Base-by-base conservation (phyloP, 2,888 invertebrate species). In the Epistrophe eligans region DNA sequence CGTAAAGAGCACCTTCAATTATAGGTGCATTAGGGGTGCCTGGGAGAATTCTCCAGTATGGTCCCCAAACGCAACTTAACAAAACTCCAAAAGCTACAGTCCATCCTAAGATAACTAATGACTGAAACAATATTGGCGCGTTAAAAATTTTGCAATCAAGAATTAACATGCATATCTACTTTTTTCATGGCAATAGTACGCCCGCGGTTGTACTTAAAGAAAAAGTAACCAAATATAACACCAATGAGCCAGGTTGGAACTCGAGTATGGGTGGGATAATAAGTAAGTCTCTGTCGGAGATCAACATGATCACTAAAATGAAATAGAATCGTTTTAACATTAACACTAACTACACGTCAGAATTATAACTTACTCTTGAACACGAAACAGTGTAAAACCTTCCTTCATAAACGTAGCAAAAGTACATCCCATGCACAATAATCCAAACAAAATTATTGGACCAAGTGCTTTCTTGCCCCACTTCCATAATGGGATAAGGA, bases 401-500 rank as follows among this genome's bases (percentile, higher is more conserved):
- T 91, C 89, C 19, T 89, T 45, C 85, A 92, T 89, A 71, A 92
- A 92, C 0, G 91, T 92, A 57, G 91, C 91, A 58, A 93, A 91
- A 2, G 92, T 92, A 73, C 92, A 92, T n/a, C 90, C 91, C 83
- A 92, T 88, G 71, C 92, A 92, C 5, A 91, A 80, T 4, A 92
- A 0, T 4, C 90, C 90, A 60, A 92, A 90, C 43, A 92, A 67
- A 4, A 89, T 28, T 57, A 92, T 92, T 1, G 92, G 92, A 9
- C 88, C 82, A 4, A 92, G 82, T 0, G 91, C 91, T 83, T 92
- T 92, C 73, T 91, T 92, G 62, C 92, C 92, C 92, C 92, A 92
- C 82, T 92, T 93, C 90, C 93, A 93, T 32, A 95, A 89, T 0
- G 94, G 93, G 77, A 93, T 93, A 5, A 95, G 91, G 76, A 95